These are phyloP conservation scores for Spodoptera frugiperda DNA, from an alignment of 1,140 invertebrate genomes.

Conservation along the genomic window DNA sequence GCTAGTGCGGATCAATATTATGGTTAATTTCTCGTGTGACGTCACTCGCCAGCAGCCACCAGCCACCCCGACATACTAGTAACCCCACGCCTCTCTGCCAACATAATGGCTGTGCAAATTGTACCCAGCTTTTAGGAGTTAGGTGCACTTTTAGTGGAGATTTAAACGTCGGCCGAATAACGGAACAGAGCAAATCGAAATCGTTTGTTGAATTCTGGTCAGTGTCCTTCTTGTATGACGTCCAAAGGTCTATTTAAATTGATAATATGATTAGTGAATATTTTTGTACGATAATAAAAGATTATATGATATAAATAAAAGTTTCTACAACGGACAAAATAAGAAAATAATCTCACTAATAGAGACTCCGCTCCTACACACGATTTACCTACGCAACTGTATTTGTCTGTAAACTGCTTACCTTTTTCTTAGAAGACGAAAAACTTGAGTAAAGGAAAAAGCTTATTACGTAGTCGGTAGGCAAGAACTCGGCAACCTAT, in stretches of 20 bases:
- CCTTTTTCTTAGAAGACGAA: conserved; percentile 9
- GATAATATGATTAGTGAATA: too few relatives aligned
- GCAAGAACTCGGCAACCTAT: conserved; percentile 32
- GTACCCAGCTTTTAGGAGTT: conserved; percentile 7
- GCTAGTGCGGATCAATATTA: not conserved
- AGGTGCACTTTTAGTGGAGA: not conserved
- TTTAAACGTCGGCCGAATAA: not conserved
- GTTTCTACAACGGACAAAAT: not conserved
- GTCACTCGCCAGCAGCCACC: not conserved
- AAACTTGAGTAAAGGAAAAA: conserved; percentile 33
- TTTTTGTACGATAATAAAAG: too few relatives aligned
- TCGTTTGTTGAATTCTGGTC: too few relatives aligned
- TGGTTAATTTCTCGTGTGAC: not conserved
- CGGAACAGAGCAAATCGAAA: not conserved
- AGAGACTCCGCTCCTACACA: not conserved
- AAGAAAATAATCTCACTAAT: conserved; percentile 26
- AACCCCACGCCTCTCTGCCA: not conserved
- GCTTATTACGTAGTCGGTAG: conserved; percentile 37
- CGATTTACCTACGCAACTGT: conserved; percentile 30
- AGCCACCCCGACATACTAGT: not conserved
- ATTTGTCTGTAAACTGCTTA: conserved; percentile 38
- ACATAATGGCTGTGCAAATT: conserved; percentile 1
- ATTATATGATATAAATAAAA: too few relatives aligned
- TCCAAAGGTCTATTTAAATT: too few relatives aligned
- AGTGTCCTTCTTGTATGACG: too few relatives aligned